Evolutionary conservation across 1,140 invertebrate species (phyloP), one percentile per base, ranked within the genome.

Genomic region (Zaprionus ornatus): DNA sequence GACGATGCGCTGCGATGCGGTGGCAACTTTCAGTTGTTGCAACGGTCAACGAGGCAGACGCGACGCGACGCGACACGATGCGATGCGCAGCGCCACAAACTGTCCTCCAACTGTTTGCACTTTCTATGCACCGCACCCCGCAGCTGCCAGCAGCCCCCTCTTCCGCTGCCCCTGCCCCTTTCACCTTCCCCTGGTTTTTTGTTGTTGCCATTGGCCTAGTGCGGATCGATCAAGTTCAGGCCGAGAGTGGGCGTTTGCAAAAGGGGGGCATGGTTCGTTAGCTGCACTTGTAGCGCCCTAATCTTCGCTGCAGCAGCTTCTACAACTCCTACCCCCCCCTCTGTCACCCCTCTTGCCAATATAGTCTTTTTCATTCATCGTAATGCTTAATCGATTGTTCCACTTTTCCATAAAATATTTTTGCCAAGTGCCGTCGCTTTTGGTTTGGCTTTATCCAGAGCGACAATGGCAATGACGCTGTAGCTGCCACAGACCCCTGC

Each of bases 381-480:
- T 82, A 85, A 84, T 91, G 84, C 85, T 90, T 91, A 86, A 88
- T 90, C 81, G 77, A 80, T 73, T 90, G 90, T 90, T 90, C 90
- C 79, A 91, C 90, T 91, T 91, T 91, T 91, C 90, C 90, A 91
- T 91, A 82, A 91, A 91, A 78, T 91, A 90, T 91, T 87, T 91
- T 87, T 84, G 70, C 80, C 82, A 91, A 91, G 79, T 87, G 82
- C 88, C 83, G 35, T 67, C 37, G 81, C 77, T 82, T 91, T 91
- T 90, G 79, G 84, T 70, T 74, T 74, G 73, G 70, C 61, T 69
- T 19, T 55, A 56, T 60, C 48, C 45, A 48, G 45, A 50, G 55
- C 73, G 62, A 61, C 60, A 77, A 60, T 60, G 52, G n/a, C 63
- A 52, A 27, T 61, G 74, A 75, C 65, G 64, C 64, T 57, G 64